These are phyloP conservation scores for Stichopus horrens DNA, from an alignment of 53 echinoderm and acorn worm genomes.

Conservation along the genomic window DNA sequence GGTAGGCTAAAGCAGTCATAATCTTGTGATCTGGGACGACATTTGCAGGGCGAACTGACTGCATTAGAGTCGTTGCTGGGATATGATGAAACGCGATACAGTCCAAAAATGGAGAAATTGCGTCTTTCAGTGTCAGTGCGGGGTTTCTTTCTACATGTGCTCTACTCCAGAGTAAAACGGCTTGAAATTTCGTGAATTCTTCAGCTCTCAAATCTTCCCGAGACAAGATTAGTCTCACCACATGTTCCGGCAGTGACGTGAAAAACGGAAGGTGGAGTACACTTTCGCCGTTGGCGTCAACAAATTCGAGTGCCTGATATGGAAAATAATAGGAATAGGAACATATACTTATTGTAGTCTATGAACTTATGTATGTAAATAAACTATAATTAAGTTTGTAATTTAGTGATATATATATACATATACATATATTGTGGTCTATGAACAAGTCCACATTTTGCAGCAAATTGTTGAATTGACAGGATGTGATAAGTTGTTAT, in stretches of 20 bases:
- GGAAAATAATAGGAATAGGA: background rate
- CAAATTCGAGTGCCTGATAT: slow-evolving; percentile 81
- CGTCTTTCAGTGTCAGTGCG: slow-evolving; percentile 60
- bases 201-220: slow-evolving; percentile 95
- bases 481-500: too few relatives aligned
- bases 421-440: too few relatives aligned
- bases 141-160: slow-evolving; percentile 76
- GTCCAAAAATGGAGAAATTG: slow-evolving; percentile 86
- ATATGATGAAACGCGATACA: slow-evolving; percentile 89
- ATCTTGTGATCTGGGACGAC: slow-evolving; percentile 90
- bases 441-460: too few relatives aligned
- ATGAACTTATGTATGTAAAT: too few relatives aligned
- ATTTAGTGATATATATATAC: too few relatives aligned
- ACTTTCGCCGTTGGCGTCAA: slow-evolving; percentile 85
- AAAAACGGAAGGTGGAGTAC: slow-evolving; percentile 84
- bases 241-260: slow-evolving; percentile 87
- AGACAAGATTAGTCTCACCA: slow-evolving; percentile 85
- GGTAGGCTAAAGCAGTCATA: slow-evolving; percentile 95
- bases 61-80: slow-evolving; percentile 84
- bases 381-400: too few relatives aligned
- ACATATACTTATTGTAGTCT: background rate
- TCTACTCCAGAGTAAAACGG: slow-evolving; percentile 82
- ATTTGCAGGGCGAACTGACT: slow-evolving; percentile 72
- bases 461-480: too few relatives aligned
- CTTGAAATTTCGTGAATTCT: slow-evolving; percentile 88